Conservation (phyloP, 2,888 invertebrate species). For the Nomada hirtipes region DNA sequence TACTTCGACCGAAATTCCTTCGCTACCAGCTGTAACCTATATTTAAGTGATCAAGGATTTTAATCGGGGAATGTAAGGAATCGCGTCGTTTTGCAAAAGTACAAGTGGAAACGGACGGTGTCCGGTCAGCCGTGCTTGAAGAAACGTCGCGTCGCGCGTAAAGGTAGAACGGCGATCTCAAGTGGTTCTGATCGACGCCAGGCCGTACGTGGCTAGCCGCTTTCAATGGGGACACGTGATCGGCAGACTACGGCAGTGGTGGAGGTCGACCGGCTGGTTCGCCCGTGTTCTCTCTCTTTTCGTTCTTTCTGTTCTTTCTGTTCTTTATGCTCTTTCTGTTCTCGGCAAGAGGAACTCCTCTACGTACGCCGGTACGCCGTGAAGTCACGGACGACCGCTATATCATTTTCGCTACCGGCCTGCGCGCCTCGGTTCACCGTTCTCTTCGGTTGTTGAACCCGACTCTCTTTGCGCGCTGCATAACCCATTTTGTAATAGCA, state of each 20-base stretch:
- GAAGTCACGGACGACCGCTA: slow-evolving; percentile 78
- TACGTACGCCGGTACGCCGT: slow-evolving; percentile 65
- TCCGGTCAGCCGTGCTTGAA: slow-evolving; percentile 65
- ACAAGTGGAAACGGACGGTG: slow-evolving; percentile 78
- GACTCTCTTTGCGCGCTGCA: slow-evolving; percentile 82
- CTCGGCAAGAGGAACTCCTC: slow-evolving; percentile 53
- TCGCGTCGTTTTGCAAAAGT: slow-evolving; percentile 23
- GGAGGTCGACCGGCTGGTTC: slow-evolving; percentile 59
- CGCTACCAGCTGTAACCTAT: neutral
- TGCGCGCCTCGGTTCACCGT: slow-evolving; percentile 75
- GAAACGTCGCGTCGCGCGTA: slow-evolving; percentile 5
- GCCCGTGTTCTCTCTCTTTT: slow-evolving; percentile 32
- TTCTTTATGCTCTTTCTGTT: slow-evolving; percentile 18
- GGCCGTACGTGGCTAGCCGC: slow-evolving; percentile 77
- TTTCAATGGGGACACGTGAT: slow-evolving; percentile 79
- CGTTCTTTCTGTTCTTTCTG: slow-evolving; percentile 11
- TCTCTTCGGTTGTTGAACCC: slow-evolving; percentile 81
- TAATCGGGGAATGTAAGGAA: too few species aligned
- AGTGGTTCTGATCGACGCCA: slow-evolving; percentile 73
- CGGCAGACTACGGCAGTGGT: slow-evolving; percentile 67
- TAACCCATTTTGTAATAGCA: slow-evolving; percentile 84
- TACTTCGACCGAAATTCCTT: too few species aligned
- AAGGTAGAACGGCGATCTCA: slow-evolving; percentile 55
- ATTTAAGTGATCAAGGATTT: neutral
- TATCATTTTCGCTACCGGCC: slow-evolving; percentile 80